phyloP scores from a whole-genome alignment of 2,113 vertebrate species.

The Quiscalus mexicanus region DNA sequence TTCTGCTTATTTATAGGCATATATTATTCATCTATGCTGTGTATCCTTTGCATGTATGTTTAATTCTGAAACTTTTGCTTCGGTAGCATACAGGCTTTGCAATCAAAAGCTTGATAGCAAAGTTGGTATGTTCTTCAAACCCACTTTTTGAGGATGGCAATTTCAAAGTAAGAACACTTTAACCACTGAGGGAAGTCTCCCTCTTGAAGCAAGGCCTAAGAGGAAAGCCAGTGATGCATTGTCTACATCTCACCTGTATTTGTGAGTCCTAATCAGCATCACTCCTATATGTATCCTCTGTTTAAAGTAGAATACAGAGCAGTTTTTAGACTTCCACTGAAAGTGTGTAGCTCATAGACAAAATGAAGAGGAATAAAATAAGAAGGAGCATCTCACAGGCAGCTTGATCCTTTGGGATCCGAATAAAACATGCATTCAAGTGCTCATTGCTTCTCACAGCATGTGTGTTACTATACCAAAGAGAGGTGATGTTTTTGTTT shows the following conservation, averaged over 20 bases:
- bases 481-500: background rate
- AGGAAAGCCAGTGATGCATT: background rate
- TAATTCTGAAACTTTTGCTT: slow-evolving; percentile 5
- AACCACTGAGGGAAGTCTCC: background rate
- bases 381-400: background rate
- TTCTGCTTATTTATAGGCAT: slow-evolving; percentile 62
- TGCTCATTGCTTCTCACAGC: background rate
- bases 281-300: rapidly evolving
- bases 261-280: background rate
- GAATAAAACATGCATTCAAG: background rate
- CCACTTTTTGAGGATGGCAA: background rate
- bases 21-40: slow-evolving; percentile 35
- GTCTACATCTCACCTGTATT: background rate
- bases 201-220: background rate
- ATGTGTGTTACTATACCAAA: background rate
- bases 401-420: background rate
- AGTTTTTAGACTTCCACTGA: background rate
- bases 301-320: background rate
- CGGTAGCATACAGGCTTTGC: background rate
- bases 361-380: background rate
- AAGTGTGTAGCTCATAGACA: background rate
- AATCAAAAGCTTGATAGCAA: background rate
- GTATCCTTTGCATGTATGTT: background rate
- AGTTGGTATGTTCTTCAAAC: background rate
- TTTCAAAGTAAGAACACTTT: background rate